These are phyloP conservation scores for Acanthiza pusilla DNA, from an alignment of 2,797 vertebrate genomes.

Conservation along the genomic window DNA sequence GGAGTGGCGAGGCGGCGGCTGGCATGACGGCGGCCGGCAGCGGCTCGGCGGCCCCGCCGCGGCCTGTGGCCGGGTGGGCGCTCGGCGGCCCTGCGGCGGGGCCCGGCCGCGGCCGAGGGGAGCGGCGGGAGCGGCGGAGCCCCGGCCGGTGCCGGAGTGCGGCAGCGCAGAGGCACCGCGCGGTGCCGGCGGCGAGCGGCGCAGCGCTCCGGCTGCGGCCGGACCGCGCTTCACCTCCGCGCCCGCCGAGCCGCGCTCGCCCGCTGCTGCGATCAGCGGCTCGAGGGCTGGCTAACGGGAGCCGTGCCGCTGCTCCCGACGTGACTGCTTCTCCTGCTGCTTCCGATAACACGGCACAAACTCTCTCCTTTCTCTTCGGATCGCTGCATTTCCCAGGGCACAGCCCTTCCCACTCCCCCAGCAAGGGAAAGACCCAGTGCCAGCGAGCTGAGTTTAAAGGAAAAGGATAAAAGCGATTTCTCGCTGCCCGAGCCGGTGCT, in stretches of 20 bases:
- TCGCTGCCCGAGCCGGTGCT: background rate
- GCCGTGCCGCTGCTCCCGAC: background rate
- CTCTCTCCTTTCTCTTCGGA: background rate
- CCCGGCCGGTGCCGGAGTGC: background rate
- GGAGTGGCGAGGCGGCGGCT: background rate
- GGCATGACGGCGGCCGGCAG: constrained; percentile 40
- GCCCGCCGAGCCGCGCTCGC: background rate
- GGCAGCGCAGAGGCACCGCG: background rate
- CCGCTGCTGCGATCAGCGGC: background rate
- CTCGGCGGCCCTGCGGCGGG: background rate
- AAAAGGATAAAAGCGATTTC: background rate
- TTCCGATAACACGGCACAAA: background rate
- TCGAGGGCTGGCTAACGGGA: background rate
- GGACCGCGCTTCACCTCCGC: background rate
- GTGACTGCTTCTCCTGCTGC: background rate
- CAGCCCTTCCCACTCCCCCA: background rate
- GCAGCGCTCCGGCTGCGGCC: constrained; percentile 21
- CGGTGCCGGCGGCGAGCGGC: background rate
- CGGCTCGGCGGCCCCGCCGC: background rate
- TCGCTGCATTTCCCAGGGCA: background rate
- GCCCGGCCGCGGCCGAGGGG: background rate
- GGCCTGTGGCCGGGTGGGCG: background rate
- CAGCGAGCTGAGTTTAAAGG: background rate
- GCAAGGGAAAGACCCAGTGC: background rate
- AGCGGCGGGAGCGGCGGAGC: background rate